Evolutionary conservation across 1,140 invertebrate species (phyloP).

Genomic region (Drosophila bifasciata): DNA sequence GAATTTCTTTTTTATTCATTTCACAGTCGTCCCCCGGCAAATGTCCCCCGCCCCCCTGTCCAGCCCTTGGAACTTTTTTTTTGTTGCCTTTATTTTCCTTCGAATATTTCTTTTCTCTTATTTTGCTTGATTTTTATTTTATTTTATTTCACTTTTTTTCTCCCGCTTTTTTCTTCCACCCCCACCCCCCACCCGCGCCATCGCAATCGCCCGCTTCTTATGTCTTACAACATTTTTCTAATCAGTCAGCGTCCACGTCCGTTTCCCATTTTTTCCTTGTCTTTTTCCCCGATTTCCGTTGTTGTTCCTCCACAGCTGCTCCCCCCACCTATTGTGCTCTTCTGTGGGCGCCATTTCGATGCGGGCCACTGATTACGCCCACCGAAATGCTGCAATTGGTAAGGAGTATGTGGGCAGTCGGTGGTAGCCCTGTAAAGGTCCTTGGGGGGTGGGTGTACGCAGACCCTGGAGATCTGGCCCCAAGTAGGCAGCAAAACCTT

Average conservation of each 20-base stretch:
- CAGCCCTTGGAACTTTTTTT: slow-evolving; percentile 17
- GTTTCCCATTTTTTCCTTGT: slow-evolving; percentile 24
- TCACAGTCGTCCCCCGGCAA: slow-evolving; percentile 2
- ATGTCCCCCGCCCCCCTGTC: neutral
- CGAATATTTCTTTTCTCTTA: slow-evolving; percentile 10
- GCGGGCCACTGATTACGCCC: slow-evolving; percentile 64
- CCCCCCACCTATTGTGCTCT: neutral
- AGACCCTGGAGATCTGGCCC: too few species aligned
- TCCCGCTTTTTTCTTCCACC: slow-evolving; percentile 23
- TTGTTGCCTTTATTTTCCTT: slow-evolving; percentile 19
- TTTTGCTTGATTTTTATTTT: slow-evolving; percentile 41
- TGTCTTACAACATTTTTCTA: slow-evolving; percentile 77
- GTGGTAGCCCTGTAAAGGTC: too few species aligned
- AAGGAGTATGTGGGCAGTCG: slow-evolving; percentile 14
- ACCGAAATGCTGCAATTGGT: slow-evolving; percentile 11
- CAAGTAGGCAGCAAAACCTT: too few species aligned
- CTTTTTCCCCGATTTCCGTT: slow-evolving; percentile 35
- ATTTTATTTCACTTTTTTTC: slow-evolving; percentile 23
- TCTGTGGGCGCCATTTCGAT: slow-evolving; percentile 47
- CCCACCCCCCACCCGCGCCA: too few species aligned
- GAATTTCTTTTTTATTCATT: slow-evolving; percentile 81
- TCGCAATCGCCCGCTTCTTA: slow-evolving; percentile 19
- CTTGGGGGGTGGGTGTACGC: too few species aligned
- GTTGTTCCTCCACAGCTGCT: neutral
- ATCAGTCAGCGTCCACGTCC: slow-evolving; percentile 70